A percentile compares a stretch with the other conserved stretches of the same genome.
These are phyloP conservation scores for Protophormia terraenovae DNA, from an alignment of 2,888 invertebrate species.

Conservation along the genomic window DNA sequence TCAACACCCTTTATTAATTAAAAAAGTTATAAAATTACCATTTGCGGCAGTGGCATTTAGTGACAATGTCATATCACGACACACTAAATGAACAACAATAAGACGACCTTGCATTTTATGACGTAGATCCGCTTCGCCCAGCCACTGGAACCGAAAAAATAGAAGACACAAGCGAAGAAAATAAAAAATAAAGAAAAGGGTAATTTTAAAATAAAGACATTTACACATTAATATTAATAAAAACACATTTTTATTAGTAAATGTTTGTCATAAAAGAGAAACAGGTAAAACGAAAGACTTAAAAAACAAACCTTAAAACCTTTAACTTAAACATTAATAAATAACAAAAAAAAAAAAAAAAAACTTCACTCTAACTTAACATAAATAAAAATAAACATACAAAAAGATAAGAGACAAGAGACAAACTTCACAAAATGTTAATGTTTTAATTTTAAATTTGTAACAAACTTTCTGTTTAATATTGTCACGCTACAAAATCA, in stretches of 20 bases:
- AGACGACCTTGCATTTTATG: slow-evolving; percentile 90
- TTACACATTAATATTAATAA: background rate
- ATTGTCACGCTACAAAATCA: slow-evolving; percentile 48
- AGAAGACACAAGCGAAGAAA: too few relatives aligned
- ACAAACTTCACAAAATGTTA: slow-evolving; percentile 33
- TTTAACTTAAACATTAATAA: background rate
- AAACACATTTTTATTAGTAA: background rate
- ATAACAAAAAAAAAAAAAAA: background rate
- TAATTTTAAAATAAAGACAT: background rate
- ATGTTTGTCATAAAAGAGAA: background rate
- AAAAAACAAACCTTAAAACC: slow-evolving; percentile 22
- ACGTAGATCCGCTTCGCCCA: slow-evolving; percentile 89
- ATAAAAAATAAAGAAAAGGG: slow-evolving; percentile 2
- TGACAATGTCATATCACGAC: slow-evolving; percentile 86
- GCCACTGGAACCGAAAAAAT: slow-evolving; percentile 89
- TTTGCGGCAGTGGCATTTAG: slow-evolving; percentile 79
- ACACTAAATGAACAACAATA: slow-evolving; percentile 89
- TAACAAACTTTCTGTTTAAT: slow-evolving; percentile 31
- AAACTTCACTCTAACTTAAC: background rate
- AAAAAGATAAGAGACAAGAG: slow-evolving; percentile 28
- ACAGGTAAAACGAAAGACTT: slow-evolving; percentile 3
- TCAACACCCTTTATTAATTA: background rate
- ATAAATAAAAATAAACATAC: background rate
- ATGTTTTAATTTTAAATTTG: slow-evolving; percentile 36
- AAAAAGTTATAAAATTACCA: slow-evolving; percentile 47